Conservation (phyloP, 2,797 vertebrate genomes). For the Brachyrhaphis roseni region DNA sequence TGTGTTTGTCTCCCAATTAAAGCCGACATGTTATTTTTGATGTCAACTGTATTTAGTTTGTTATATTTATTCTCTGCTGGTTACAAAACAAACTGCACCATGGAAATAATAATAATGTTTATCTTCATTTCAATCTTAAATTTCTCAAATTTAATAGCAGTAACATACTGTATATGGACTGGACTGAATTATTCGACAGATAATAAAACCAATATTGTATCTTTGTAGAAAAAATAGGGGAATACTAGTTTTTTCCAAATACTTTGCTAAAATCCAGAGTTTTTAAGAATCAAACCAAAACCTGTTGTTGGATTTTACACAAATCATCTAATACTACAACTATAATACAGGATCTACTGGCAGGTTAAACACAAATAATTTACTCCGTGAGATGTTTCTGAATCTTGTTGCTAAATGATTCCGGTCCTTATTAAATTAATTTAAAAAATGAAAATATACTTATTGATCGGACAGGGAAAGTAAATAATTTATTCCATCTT, state of each 20-base stretch:
- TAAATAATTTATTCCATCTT: too few species aligned
- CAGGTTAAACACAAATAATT: not conserved
- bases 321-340: not conserved
- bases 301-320: not conserved
- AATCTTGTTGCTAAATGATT: not conserved
- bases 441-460: too few species aligned
- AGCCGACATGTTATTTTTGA: not conserved
- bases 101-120: not conserved
- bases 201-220: too few species aligned
- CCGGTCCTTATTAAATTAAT: not conserved
- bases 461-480: too few species aligned
- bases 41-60: not conserved
- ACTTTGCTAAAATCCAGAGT: not conserved
- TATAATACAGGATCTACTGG: not conserved
- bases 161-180: not conserved
- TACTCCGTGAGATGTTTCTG: not conserved
- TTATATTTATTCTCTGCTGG: not conserved
- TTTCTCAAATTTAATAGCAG: not conserved
- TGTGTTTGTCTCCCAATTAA: not conserved
- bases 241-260: not conserved
- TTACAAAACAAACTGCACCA: not conserved
- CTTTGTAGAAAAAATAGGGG: not conserved
- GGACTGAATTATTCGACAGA: not conserved
- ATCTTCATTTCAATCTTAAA: not conserved
- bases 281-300: not conserved